phyloP scores from a whole-genome alignment of 2,113 vertebrate species.

The Bolborhynchus lineola region DNA sequence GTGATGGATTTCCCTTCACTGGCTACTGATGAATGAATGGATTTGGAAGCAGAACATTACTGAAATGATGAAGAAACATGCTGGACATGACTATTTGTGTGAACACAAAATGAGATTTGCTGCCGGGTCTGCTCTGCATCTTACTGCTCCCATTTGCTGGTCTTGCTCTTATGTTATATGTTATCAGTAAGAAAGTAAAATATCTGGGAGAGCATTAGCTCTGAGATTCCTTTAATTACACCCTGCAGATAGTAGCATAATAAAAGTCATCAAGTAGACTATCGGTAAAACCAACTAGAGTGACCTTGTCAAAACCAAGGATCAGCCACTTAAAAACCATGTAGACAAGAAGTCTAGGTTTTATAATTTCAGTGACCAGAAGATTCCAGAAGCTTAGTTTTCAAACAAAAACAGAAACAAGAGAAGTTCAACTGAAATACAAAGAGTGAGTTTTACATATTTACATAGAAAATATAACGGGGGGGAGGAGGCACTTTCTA shows the following conservation, averaged over 20 bases:
- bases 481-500: neutral
- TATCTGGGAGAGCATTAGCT: neutral
- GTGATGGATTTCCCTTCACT: neutral
- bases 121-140: neutral
- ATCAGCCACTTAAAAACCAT: neutral
- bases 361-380: neutral
- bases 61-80: neutral
- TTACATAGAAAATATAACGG: neutral
- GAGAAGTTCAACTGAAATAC: neutral
- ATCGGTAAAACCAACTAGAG: neutral
- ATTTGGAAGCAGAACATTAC: neutral
- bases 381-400: neutral
- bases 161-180: neutral
- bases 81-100: neutral
- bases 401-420: neutral
- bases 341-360: neutral
- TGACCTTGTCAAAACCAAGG: neutral
- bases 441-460: neutral
- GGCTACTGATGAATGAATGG: fast-evolving
- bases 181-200: neutral
- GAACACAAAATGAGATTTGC: neutral
- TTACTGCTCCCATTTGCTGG: neutral
- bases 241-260: neutral
- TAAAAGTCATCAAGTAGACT: neutral
- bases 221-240: neutral